phyloP scores from a whole-genome alignment of 2,797 vertebrate genomes.

The Spea hammondii region DNA sequence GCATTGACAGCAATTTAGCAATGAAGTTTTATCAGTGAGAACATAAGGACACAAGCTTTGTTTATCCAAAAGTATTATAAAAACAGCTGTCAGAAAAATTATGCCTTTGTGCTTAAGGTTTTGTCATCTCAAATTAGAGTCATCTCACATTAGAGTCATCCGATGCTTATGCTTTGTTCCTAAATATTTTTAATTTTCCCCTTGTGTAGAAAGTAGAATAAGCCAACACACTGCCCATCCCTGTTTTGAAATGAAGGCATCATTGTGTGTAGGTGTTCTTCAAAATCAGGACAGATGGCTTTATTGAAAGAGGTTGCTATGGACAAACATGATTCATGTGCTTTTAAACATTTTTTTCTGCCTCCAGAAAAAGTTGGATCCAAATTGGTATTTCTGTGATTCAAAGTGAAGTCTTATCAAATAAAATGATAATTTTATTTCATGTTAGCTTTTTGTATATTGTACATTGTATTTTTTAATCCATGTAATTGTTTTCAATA shows the following conservation, averaged over 20 bases:
- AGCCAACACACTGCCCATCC: background rate
- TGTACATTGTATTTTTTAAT: too few species aligned
- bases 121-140: conserved; percentile 1
- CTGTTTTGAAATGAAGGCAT: background rate
- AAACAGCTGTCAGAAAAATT: conserved; percentile 21
- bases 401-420: too few species aligned
- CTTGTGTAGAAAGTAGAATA: background rate
- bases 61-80: conserved; percentile 14
- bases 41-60: background rate
- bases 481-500: too few species aligned
- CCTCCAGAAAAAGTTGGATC: too few species aligned
- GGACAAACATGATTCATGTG: conserved; percentile 38
- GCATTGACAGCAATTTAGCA: conserved; percentile 21
- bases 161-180: background rate
- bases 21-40: conserved; percentile 20
- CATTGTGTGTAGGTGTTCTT: conserved; percentile 41
- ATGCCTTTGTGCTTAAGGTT: conserved; percentile 6
- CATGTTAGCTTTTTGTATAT: too few species aligned
- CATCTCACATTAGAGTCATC: background rate
- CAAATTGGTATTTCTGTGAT: too few species aligned
- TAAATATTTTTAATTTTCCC: background rate
- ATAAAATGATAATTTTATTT: too few species aligned
- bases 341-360: background rate
- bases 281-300: conserved; percentile 38
- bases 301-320: conserved; percentile 29